Evolutionary conservation across 2,113 vertebrate species (phyloP).

Genomic region (Dasypus novemcinctus): DNA sequence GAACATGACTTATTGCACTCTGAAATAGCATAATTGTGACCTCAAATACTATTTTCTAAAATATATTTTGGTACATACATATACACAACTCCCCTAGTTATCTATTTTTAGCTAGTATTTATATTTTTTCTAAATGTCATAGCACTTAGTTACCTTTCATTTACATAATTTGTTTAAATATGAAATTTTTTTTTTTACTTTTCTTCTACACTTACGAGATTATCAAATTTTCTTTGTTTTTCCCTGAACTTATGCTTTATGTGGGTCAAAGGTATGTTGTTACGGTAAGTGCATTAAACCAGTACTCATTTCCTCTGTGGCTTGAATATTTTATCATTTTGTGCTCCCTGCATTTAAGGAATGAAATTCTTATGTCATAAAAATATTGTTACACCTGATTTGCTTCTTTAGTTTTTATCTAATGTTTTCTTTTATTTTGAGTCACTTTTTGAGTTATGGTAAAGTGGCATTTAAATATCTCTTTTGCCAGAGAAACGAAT

Average conservation of each 20-base stretch:
- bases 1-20: not conserved
- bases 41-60: not conserved
- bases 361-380: not conserved
- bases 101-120: too few species aligned
- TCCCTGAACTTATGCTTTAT: not conserved
- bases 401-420: not conserved
- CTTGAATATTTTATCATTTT: not conserved
- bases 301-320: too few species aligned
- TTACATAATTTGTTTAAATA: too few species aligned
- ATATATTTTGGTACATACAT: too few species aligned
- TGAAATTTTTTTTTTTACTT: too few species aligned
- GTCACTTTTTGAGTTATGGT: not conserved
- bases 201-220: too few species aligned
- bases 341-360: not conserved
- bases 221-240: too few species aligned
- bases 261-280: not conserved
- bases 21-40: not conserved
- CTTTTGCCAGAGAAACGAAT: too few species aligned
- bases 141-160: too few species aligned
- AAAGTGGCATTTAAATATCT: too few species aligned
- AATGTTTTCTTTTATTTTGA: not conserved
- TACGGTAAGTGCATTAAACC: not conserved
- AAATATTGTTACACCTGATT: not conserved
- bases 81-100: too few species aligned
- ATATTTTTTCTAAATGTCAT: too few species aligned